These are phyloP conservation scores for Heliocidaris tuberculata DNA, from an alignment of 35 echinoderm and acorn worm genomes.

Conservation along the genomic window DNA sequence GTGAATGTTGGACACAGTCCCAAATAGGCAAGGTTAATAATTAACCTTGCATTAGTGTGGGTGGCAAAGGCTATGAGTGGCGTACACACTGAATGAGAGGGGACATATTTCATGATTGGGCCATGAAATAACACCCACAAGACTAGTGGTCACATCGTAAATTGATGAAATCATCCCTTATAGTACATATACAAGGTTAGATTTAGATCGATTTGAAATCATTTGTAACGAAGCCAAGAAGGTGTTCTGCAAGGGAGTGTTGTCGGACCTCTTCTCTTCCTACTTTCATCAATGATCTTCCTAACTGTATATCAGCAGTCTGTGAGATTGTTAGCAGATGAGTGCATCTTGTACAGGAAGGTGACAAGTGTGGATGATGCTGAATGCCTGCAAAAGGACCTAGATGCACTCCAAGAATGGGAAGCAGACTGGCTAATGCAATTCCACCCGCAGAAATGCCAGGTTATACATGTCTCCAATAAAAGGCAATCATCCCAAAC, in stretches of 20 bases:
- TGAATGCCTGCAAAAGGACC: not conserved
- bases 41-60: no score
- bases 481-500: not conserved
- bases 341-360: conserved; percentile 30
- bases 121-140: no score
- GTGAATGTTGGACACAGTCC: no score
- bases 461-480: not conserved
- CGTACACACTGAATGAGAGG: no score
- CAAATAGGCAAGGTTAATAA: no score
- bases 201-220: no score
- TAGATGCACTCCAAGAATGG: conserved; percentile 23
- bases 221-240: no score
- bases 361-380: not conserved
- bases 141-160: no score
- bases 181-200: no score
- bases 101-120: no score
- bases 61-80: no score
- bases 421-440: conserved; percentile 26
- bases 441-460: conserved; percentile 30
- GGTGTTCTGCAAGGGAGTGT: conserved; percentile 33
- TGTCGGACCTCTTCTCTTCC: not conserved
- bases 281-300: conserved; percentile 36
- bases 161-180: no score
- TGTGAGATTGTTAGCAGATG: conserved; percentile 42
- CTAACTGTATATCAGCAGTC: not conserved